A percentile compares a stretch with the other conserved stretches of the same genome.
phyloP scores from a whole-genome alignment of 2,888 invertebrate genomes.

The Melinaea marsaeus region DNA sequence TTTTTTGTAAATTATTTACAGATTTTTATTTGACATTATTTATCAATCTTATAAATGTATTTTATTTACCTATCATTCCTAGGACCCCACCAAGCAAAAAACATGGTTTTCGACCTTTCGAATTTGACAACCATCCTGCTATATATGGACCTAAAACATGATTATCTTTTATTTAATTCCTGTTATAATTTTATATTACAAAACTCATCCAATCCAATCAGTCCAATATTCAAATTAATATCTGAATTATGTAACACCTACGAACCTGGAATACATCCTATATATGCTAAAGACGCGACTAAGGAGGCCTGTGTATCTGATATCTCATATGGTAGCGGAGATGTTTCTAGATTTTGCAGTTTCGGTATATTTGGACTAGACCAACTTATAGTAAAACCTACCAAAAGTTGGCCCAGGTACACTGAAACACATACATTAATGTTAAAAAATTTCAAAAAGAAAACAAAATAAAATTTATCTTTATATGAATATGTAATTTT shows the following conservation, averaged over 20 bases:
- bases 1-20: no score
- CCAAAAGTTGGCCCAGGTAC: conserved; percentile 40
- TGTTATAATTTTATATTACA: no score
- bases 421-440: conserved; percentile 34
- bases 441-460: no score
- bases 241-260: background rate
- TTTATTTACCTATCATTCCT: conserved; percentile 17
- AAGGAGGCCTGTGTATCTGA: conserved; percentile 36
- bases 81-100: conserved; percentile 39
- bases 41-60: background rate
- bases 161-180: no score
- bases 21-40: background rate
- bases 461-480: no score
- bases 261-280: conserved; percentile 41
- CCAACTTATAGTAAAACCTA: conserved; percentile 43
- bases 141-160: conserved; percentile 43
- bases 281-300: conserved; percentile 39
- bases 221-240: no score
- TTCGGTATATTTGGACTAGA: conserved; percentile 42
- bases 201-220: no score
- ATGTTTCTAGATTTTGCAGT: conserved; percentile 37
- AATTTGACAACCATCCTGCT: conserved; percentile 42
- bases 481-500: no score
- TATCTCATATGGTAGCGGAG: conserved; percentile 36
- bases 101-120: conserved; percentile 43